A percentile compares a stretch with the other conserved stretches of the same genome.
phyloP scores from a whole-genome alignment of 2,888 invertebrate genomes.

The Hirtodrosophila duncani region DNA sequence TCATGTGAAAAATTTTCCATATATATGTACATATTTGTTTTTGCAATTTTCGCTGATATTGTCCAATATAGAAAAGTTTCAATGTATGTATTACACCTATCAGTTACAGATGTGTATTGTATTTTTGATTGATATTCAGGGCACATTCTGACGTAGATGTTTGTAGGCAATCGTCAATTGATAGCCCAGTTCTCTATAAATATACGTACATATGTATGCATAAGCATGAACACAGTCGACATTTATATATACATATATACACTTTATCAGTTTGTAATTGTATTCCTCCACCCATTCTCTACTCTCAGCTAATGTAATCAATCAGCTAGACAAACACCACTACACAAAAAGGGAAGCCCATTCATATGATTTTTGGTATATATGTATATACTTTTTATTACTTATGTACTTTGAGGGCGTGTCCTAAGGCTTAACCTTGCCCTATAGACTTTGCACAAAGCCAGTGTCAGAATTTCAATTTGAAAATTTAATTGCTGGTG shows the following conservation, averaged over 20 bases:
- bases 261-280: conserved; percentile 36
- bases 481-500: conserved; percentile 23
- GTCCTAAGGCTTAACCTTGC: conserved; percentile 1
- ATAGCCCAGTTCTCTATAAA: conserved; percentile 17
- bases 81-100: conserved; percentile 5
- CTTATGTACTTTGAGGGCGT: no score
- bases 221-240: no score
- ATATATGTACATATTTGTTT: no score
- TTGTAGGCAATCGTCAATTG: conserved; percentile 34
- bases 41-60: no score
- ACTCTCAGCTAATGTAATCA: conserved; percentile 14
- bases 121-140: conserved; percentile 40
- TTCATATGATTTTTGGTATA: no score
- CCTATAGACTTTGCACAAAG: no score
- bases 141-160: conserved; percentile 33
- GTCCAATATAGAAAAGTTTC: no score
- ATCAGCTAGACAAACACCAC: conserved; percentile 9
- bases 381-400: no score
- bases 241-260: conserved; percentile 2
- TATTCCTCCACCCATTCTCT: neutral
- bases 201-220: neutral
- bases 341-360: no score
- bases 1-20: no score
- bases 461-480: conserved; percentile 13
- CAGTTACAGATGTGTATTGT: no score